Percentiles rank a stretch among this genome's conserved stretches.
Evolutionary conservation across 2,888 invertebrate genomes (phyloP).

Genomic region (Drosophila cognata): DNA sequence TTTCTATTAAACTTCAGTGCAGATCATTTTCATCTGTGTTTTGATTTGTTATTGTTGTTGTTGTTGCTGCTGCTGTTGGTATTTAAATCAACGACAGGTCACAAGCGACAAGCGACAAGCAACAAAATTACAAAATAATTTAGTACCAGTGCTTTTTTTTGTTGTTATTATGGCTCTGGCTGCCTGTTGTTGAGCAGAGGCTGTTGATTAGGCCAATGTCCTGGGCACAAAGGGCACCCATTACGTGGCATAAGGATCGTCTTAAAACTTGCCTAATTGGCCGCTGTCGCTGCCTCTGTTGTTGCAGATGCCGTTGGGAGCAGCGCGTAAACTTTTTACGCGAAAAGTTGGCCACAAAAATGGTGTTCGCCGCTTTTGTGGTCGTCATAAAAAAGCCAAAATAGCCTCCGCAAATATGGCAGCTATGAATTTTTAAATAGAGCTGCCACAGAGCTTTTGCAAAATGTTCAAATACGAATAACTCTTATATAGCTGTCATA

Average conservation of each 20-base stretch:
- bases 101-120: slow-evolving; percentile 33
- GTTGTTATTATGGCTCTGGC: slow-evolving; percentile 12
- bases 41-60: neutral
- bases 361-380: slow-evolving; percentile 33
- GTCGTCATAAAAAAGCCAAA: slow-evolving; percentile 35
- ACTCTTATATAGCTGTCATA: slow-evolving; percentile 26
- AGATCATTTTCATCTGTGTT: slow-evolving; percentile 22
- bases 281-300: slow-evolving; percentile 3
- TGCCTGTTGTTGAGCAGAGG: slow-evolving; percentile 22
- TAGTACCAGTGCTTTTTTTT: slow-evolving; percentile 28
- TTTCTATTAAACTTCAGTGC: slow-evolving; percentile 56
- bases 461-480: slow-evolving; percentile 5
- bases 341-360: slow-evolving; percentile 50
- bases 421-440: slow-evolving; percentile 48
- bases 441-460: slow-evolving; percentile 2
- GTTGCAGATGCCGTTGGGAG: slow-evolving; percentile 7
- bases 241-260: slow-evolving; percentile 50
- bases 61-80: slow-evolving; percentile 13
- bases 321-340: slow-evolving; percentile 40
- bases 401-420: slow-evolving; percentile 35
- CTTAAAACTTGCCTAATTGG: slow-evolving; percentile 64
- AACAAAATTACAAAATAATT: slow-evolving; percentile 64
- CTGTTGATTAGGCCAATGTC: slow-evolving; percentile 62
- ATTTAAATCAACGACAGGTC: slow-evolving; percentile 68
- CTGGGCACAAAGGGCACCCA: slow-evolving; percentile 56